Percentiles rank a stretch among this genome's conserved stretches.
phyloP scores from a whole-genome alignment of 2,113 vertebrate species.

The Corythornis cristatus region DNA sequence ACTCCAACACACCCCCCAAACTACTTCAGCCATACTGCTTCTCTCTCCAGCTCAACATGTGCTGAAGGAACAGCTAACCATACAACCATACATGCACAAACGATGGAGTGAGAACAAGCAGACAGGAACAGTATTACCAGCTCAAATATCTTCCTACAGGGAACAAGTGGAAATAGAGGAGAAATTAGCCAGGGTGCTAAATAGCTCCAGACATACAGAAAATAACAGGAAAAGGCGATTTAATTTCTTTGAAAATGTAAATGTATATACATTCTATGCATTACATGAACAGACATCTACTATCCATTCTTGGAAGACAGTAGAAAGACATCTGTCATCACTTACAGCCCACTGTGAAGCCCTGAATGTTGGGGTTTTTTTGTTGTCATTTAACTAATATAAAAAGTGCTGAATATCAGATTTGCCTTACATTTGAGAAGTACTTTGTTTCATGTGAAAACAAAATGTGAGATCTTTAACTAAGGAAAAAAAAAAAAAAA shows the following conservation, averaged over 20 bases:
- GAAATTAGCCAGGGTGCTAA: background rate
- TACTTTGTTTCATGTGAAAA: background rate
- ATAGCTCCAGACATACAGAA: background rate
- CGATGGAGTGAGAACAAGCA: background rate
- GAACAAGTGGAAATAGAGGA: background rate
- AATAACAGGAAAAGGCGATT: background rate
- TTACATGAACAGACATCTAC: background rate
- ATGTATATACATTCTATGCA: background rate
- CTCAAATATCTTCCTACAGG: background rate
- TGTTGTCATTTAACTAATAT: background rate
- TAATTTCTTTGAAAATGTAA: background rate
- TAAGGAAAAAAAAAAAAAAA: background rate
- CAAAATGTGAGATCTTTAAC: background rate
- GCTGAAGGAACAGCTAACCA: background rate
- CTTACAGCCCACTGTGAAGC: background rate
- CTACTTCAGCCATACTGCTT: background rate
- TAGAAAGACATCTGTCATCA: background rate
- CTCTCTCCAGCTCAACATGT: background rate
- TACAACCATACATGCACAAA: background rate
- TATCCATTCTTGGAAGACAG: background rate
- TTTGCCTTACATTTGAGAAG: slow-evolving; percentile 17
- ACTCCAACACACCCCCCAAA: background rate
- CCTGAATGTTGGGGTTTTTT: background rate
- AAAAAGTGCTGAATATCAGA: background rate
- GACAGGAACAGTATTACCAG: background rate